Base-by-base conservation (phyloP, 2,888 invertebrate genomes). In the Nebria brevicollis region DNA sequence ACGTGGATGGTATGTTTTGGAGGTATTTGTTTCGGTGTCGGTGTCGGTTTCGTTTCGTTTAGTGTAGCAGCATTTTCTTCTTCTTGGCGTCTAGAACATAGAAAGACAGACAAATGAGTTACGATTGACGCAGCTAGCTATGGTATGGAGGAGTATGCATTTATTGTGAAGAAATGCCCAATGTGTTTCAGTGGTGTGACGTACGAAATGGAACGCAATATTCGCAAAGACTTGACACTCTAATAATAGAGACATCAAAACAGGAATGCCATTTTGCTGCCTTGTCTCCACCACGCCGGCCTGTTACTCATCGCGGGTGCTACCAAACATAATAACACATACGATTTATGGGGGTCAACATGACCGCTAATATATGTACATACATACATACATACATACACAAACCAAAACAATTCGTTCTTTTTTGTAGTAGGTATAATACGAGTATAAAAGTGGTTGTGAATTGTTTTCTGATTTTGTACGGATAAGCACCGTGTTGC, bases 191-290 rank as follows among this genome's bases (percentile, higher is more conserved):
- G 66, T 66, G 66, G 34, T 8, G 54, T 54, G 54, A 54, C 54
- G 54, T 54, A 13, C 54, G 54, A 8, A 54, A 54, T 54, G 54
- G 54, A 54, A 54, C 54, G 54, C 54, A 54, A 54, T 54, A 54
- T 54, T 54, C 54, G 54, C 4, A 13, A 54, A 54, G 54, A 54
- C 54, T 54, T 54, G 54, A 66, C 77, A 66, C 77, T 20, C 20
- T 77, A 77, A 77, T 77, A 70, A 77, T 77, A 77, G 77, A 77
- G 77, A 68, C 77, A 77, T 77, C 77, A 77, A 77, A 77, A 77
- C 77, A 70, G 77, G 77, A 77, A 77, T 77, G 77, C 77, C 66
- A 77, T 77, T 77, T 77, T 77, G 77, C 77, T 77, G 20, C 20
- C 20, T 20, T 20, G 20, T 20, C 20, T 7, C 73, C 54, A 54